Percentiles rank a stretch among this genome's conserved stretches.
Conservation (phyloP, 2,113 vertebrate genomes). For the Malurus alboscapulatus region DNA sequence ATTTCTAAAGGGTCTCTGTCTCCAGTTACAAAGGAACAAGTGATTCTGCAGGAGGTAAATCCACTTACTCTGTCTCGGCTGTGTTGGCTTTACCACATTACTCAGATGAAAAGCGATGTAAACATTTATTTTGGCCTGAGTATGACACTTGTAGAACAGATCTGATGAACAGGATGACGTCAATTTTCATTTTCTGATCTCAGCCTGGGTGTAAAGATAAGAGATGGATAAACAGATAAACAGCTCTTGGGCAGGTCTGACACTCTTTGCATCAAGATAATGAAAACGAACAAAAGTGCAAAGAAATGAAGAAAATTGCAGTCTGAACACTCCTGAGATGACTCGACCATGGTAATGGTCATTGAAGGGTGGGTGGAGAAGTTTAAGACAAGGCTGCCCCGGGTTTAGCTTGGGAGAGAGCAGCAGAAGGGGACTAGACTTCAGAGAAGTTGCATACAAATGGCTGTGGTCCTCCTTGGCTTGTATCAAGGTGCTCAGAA, state of each 20-base stretch:
- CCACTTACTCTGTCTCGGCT: neutral
- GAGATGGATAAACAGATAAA: neutral
- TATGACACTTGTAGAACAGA: neutral
- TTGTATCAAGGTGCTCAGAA: neutral
- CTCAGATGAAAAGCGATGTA: neutral
- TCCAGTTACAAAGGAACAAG: neutral
- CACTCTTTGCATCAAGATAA: neutral
- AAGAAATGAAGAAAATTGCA: neutral
- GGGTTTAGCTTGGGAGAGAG: neutral
- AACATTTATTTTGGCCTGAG: conserved; percentile 34
- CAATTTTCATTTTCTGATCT: neutral
- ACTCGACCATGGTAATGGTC: rapidly evolving
- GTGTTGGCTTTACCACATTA: neutral
- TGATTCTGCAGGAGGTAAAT: neutral
- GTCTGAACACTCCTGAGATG: neutral
- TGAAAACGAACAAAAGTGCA: neutral
- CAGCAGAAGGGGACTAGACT: neutral
- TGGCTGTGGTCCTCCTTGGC: neutral
- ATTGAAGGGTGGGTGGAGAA: neutral
- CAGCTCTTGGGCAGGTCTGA: neutral
- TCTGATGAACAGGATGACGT: neutral
- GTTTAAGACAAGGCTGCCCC: neutral
- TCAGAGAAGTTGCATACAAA: neutral
- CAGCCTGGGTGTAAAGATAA: neutral
- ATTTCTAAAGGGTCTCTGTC: neutral